Conservation (phyloP, 2,888 invertebrate genomes). For the Atherix ibis region DNA sequence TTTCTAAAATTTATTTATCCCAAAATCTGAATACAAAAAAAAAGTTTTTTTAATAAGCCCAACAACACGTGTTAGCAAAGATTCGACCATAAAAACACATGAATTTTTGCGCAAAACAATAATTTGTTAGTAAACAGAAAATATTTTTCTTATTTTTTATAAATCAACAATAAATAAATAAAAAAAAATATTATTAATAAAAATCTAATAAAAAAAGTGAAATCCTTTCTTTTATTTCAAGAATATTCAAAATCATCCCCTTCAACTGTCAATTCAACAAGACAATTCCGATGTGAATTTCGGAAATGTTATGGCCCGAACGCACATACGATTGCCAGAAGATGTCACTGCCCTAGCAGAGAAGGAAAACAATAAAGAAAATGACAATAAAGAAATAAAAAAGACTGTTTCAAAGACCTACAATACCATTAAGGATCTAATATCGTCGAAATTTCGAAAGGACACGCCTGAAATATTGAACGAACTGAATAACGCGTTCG, state of each 20-base stretch:
- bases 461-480: slow-evolving; percentile 36
- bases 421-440: slow-evolving; percentile 69
- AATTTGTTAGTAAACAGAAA: too few species aligned
- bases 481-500: slow-evolving; percentile 28
- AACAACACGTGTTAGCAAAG: too few species aligned
- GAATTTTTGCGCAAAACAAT: too few species aligned
- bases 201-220: too few species aligned
- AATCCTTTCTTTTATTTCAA: slow-evolving; percentile 4
- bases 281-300: slow-evolving; percentile 18
- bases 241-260: slow-evolving; percentile 10
- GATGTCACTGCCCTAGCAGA: slow-evolving; percentile 43
- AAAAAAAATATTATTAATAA: too few species aligned
- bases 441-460: slow-evolving; percentile 60
- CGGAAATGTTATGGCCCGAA: slow-evolving; percentile 25
- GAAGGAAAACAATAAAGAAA: slow-evolving; percentile 40
- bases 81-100: too few species aligned
- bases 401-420: slow-evolving; percentile 64
- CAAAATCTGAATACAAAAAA: too few species aligned
- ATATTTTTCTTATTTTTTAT: too few species aligned
- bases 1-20: too few species aligned
- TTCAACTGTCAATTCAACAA: slow-evolving; percentile 17
- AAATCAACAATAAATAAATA: too few species aligned
- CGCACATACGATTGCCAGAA: slow-evolving; percentile 31
- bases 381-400: slow-evolving; percentile 32
- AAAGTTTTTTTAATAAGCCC: too few species aligned